Evolutionary conservation across 1,140 invertebrate species (phyloP).

Genomic region (Lethocerus indicus): DNA sequence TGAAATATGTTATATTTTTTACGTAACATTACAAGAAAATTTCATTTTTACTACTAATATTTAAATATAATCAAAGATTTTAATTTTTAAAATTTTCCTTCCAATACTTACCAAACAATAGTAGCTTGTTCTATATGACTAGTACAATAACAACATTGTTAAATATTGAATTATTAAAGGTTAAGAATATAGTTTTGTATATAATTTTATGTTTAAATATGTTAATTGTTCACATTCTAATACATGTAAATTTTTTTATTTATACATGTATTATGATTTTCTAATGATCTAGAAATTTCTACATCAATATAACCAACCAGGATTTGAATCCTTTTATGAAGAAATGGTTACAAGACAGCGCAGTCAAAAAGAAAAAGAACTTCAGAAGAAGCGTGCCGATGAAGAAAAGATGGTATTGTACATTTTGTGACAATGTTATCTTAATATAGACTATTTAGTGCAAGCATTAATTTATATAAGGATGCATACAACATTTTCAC

Average conservation of each 20-base stretch:
- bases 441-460: background rate
- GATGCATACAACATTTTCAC: background rate
- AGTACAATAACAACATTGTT: background rate
- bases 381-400: slow-evolving; percentile 36
- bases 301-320: slow-evolving; percentile 51
- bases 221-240: background rate
- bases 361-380: slow-evolving; percentile 37
- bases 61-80: background rate
- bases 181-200: background rate
- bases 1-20: no score
- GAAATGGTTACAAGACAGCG: slow-evolving; percentile 55
- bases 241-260: background rate
- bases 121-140: background rate
- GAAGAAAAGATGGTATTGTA: slow-evolving; percentile 35
- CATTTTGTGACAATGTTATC: background rate
- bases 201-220: background rate
- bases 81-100: background rate
- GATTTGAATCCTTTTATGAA: slow-evolving; percentile 60
- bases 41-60: background rate
- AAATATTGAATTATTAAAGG: background rate
- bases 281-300: slow-evolving; percentile 37
- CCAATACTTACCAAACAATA: background rate
- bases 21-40: background rate
- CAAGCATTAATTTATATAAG: background rate
- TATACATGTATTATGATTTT: background rate